A percentile compares a stretch with the other conserved stretches of the same genome.
These are phyloP conservation scores for Fissipunctia ypsillon DNA, from an alignment of 2,888 invertebrate genomes.

Conservation along the genomic window DNA sequence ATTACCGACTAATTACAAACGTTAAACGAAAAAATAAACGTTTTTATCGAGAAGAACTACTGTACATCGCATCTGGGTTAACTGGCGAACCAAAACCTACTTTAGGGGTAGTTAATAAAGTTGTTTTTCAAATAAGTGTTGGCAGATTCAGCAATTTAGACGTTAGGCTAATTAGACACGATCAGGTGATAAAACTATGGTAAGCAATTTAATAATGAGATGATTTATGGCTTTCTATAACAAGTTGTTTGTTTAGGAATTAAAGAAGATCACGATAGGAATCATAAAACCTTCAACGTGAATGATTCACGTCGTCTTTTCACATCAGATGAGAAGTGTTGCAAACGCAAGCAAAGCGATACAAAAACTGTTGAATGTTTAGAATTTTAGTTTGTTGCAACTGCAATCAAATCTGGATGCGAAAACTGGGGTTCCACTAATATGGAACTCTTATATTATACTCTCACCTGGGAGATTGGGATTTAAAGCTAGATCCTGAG, in stretches of 20 bases:
- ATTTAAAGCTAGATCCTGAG: too few relatives aligned
- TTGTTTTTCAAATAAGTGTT: slow-evolving; percentile 11
- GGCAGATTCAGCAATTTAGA: slow-evolving; percentile 30
- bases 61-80: slow-evolving; percentile 44
- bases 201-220: slow-evolving; percentile 43
- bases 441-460: too few relatives aligned
- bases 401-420: not conserved
- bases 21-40: slow-evolving; percentile 66
- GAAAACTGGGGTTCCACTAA: too few relatives aligned
- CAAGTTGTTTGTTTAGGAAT: slow-evolving; percentile 46
- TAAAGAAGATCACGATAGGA: slow-evolving; percentile 40
- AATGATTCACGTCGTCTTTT: slow-evolving; percentile 15
- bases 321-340: not conserved
- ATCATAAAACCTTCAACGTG: slow-evolving; percentile 34
- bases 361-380: not conserved
- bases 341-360: not conserved
- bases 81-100: not conserved
- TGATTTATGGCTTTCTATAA: slow-evolving; percentile 57
- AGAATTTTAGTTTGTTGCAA: too few relatives aligned
- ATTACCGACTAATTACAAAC: slow-evolving; percentile 82
- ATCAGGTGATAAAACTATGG: slow-evolving; percentile 58
- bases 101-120: slow-evolving; percentile 3
- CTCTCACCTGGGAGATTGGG: not conserved
- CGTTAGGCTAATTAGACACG: slow-evolving; percentile 61
- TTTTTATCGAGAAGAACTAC: slow-evolving; percentile 54